These are phyloP conservation scores for Priocnemis perturbator DNA, from an alignment of 2,888 invertebrate species.

Conservation along the genomic window DNA sequence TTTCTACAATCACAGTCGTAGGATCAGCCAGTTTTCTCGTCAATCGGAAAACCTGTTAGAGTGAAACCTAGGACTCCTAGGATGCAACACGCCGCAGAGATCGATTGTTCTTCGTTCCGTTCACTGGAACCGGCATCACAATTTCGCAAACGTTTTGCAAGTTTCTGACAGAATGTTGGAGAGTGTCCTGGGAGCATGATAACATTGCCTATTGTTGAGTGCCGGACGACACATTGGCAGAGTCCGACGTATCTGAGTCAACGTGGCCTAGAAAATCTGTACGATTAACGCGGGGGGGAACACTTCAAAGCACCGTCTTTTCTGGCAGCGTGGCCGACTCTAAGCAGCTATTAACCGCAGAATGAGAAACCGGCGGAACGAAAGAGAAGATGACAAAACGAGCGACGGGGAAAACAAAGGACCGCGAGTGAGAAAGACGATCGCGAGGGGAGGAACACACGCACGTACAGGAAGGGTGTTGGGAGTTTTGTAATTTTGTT, in stretches of 20 bases:
- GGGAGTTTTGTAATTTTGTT: conserved; percentile 58
- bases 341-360: background rate
- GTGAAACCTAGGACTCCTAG: no score
- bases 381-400: background rate
- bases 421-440: conserved; percentile 14
- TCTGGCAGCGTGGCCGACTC: background rate
- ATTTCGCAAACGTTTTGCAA: no score
- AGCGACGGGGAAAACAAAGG: background rate
- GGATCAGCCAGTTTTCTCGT: background rate
- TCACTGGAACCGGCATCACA: no score
- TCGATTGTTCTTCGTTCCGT: no score
- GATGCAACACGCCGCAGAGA: no score
- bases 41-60: background rate
- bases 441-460: background rate
- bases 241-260: no score
- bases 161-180: no score
- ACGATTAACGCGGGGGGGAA: background rate
- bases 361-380: background rate
- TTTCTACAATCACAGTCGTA: conserved; percentile 11
- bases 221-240: no score
- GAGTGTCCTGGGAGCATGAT: no score
- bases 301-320: conserved; percentile 2
- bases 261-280: background rate
- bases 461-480: conserved; percentile 10
- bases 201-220: no score